These are phyloP conservation scores for Alaudala cheleensis DNA, from an alignment of 2,113 vertebrate genomes.

Conservation along the genomic window DNA sequence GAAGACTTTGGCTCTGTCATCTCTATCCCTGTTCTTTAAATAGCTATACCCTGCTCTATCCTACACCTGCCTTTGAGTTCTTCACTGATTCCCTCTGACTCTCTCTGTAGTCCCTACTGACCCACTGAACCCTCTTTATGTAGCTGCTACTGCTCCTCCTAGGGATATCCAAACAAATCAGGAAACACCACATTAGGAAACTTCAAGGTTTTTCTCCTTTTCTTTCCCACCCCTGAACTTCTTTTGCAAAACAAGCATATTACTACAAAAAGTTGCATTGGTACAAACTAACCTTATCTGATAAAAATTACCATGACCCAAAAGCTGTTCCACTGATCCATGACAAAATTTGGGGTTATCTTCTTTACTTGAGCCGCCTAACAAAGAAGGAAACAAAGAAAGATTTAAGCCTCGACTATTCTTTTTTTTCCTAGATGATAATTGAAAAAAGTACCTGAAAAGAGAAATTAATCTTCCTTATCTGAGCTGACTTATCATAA, in stretches of 20 bases:
- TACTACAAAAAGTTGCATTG: neutral
- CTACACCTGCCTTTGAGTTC: rapidly evolving
- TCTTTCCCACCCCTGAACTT: neutral
- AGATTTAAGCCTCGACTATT: neutral
- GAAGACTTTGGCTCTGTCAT: neutral
- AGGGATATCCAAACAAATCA: neutral
- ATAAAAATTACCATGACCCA: neutral
- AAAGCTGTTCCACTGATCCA: neutral
- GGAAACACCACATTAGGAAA: neutral
- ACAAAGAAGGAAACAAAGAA: neutral
- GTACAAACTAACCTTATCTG: neutral
- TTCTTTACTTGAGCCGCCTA: neutral
- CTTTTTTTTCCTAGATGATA: neutral
- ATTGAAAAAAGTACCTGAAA: neutral
- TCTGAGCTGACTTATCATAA: constrained; percentile 2
- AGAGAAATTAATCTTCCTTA: constrained; percentile 32
- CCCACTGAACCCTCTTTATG: neutral
- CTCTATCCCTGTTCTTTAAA: neutral
- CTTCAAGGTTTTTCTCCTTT: neutral
- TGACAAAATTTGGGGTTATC: neutral
- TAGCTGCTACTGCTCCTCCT: neutral
- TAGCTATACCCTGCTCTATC: neutral
- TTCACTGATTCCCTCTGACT: neutral
- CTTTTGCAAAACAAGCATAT: neutral
- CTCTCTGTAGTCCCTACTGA: neutral